Evolutionary conservation across 2,797 vertebrate species (phyloP), one percentile per base, ranked within the genome.

Genomic region (Malurus leucopterus): DNA sequence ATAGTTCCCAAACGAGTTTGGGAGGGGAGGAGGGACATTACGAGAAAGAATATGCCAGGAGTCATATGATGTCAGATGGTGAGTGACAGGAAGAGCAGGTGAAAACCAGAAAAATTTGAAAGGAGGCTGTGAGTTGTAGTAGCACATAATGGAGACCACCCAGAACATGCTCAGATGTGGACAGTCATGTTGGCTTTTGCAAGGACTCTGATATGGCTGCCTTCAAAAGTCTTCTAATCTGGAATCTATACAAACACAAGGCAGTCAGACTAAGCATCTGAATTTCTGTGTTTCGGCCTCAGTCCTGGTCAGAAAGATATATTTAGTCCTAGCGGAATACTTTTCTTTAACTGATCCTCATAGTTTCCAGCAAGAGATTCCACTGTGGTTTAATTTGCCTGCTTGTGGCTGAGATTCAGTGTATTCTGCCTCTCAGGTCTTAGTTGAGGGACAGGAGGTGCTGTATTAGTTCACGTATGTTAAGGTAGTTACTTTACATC

Each of bases 151-250:
- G 6, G 36, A 89, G 63, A 51, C 47, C 18, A 18, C 20, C 6
- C 0, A 1, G 6, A 58, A 15, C 0, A 2, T 67, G 32, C 19
- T 88, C 0, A 0, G 49, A 32, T 86, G n/a, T 38, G 68, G n/a
- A 46, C 17, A 36, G 9, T 78, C 38, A 16, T 0, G 0, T 59
- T 38, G 53, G n/a, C 55, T 86, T 86, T 72, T 81, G 57, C 21
- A 30, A 24, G 15, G 46, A 15, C 30, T 57, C n/a, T 38, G 29
- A 49, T 24, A 23, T 3, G 21, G 19, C 38, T 73, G 27, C 57
- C 18, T 82, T 7, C 50, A 61, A 24, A 61, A 23, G 44, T 55
- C 23, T 8, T 86, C 13, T 72, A 13, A 46, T 72, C 6, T 82
- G 46, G 38, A 85, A 79, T 40, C 50, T 30, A 1, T 19, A 9